Conservation (phyloP, 2,888 invertebrate genomes). For the Flabesymbios commensalis region DNA sequence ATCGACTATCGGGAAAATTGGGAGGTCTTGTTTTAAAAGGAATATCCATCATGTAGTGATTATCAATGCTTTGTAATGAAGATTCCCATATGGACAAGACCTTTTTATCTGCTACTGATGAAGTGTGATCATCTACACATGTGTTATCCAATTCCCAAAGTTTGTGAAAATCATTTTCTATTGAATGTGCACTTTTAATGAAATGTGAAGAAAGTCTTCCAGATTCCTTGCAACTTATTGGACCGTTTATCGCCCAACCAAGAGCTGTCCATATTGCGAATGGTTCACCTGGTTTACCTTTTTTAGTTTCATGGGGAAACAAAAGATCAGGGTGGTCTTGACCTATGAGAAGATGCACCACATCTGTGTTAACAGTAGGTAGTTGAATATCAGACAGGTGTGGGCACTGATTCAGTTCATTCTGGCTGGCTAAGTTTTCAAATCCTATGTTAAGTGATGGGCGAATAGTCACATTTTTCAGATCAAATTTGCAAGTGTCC, state of each 20-base stretch:
- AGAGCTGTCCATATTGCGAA: background rate
- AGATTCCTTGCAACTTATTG: background rate
- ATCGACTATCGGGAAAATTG: slow-evolving; percentile 11
- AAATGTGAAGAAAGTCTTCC: background rate
- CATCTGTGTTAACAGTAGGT: background rate
- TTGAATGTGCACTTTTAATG: background rate
- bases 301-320: background rate
- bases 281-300: slow-evolving; percentile 1
- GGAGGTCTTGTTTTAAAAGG: background rate
- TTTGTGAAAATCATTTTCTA: background rate
- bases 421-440: no score
- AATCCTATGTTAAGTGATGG: no score
- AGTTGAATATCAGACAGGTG: no score
- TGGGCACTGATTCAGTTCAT: no score
- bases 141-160: background rate
- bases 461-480: no score
- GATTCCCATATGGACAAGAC: background rate
- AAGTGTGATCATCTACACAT: background rate
- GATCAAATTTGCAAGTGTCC: no score
- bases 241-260: slow-evolving; percentile 10
- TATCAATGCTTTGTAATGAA: background rate
- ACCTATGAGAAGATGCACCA: slow-evolving; percentile 1
- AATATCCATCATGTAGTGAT: slow-evolving; percentile 1
- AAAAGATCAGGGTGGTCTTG: background rate
- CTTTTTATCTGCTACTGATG: background rate